Percentiles rank a stretch among this genome's conserved stretches.
Evolutionary conservation across 1,140 invertebrate species (phyloP).

Genomic region (Paralvinella palmiformis): DNA sequence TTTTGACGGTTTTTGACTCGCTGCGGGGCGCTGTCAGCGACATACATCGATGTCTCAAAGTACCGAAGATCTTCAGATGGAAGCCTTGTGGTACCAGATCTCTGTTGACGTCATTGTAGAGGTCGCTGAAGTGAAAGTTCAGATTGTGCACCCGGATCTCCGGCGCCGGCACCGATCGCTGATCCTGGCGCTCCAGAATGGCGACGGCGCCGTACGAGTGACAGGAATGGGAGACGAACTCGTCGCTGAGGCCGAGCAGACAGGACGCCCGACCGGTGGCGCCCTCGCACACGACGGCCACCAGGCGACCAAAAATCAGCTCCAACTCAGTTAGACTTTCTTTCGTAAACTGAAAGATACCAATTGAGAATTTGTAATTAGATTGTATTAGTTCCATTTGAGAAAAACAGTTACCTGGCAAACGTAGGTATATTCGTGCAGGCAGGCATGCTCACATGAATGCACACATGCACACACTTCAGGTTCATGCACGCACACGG

Average conservation of each 20-base stretch:
- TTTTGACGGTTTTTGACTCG: conserved; percentile 37
- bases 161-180: conserved; percentile 33
- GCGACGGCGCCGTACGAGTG: conserved; percentile 40
- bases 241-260: conserved; percentile 39
- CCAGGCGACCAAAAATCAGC: conserved; percentile 26
- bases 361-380: too few relatives aligned
- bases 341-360: conserved; percentile 33
- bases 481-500: too few relatives aligned
- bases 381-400: too few relatives aligned
- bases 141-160: conserved; percentile 42
- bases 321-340: conserved; percentile 33
- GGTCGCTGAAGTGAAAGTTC: conserved; percentile 33
- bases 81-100: conserved; percentile 29
- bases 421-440: too few relatives aligned
- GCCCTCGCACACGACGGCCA: conserved; percentile 41
- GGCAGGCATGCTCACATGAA: too few relatives aligned
- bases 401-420: too few relatives aligned
- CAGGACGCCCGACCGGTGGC: conserved; percentile 32
- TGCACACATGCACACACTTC: too few relatives aligned
- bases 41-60: conserved; percentile 36
- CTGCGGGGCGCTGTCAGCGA: conserved; percentile 35
- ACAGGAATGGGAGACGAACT: conserved; percentile 31
- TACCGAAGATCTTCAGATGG: conserved; percentile 44
- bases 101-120: conserved; percentile 26
- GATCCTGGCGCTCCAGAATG: conserved; percentile 32